Percentiles rank a stretch among this genome's conserved stretches.
phyloP scores from a whole-genome alignment of 2,113 vertebrate genomes.

The Corapipo altera region DNA sequence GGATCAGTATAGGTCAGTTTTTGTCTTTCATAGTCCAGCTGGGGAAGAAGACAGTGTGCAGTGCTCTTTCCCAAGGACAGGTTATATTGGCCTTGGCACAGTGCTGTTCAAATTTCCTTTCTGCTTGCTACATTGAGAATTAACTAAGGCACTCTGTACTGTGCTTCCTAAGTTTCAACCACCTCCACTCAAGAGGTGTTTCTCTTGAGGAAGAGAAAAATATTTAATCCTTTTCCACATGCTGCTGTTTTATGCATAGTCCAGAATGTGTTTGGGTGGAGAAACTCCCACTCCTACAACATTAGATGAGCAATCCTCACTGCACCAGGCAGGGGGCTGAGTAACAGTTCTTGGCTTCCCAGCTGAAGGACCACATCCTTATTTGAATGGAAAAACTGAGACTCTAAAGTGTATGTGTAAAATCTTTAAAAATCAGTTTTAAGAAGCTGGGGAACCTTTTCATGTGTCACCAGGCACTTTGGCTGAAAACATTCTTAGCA shows the following conservation, averaged over 20 bases:
- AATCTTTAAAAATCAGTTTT: neutral
- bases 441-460: neutral
- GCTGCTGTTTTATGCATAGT: neutral
- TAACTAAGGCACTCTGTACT: neutral
- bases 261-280: neutral
- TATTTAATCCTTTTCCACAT: neutral
- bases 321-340: neutral
- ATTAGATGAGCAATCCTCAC: neutral
- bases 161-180: neutral
- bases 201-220: neutral
- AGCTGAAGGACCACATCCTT: neutral
- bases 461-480: neutral
- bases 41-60: neutral
- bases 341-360: neutral
- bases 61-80: neutral
- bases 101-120: neutral
- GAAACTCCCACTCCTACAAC: neutral
- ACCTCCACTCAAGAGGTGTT: neutral
- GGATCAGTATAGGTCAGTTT: neutral
- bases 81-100: neutral
- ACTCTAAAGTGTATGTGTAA: neutral
- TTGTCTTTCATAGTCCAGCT: neutral
- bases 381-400: neutral
- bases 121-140: fast-evolving
- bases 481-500: slow-evolving; percentile 2